phyloP scores from a whole-genome alignment of 2,113 vertebrate species.

The Balaenoptera acutorostrata region DNA sequence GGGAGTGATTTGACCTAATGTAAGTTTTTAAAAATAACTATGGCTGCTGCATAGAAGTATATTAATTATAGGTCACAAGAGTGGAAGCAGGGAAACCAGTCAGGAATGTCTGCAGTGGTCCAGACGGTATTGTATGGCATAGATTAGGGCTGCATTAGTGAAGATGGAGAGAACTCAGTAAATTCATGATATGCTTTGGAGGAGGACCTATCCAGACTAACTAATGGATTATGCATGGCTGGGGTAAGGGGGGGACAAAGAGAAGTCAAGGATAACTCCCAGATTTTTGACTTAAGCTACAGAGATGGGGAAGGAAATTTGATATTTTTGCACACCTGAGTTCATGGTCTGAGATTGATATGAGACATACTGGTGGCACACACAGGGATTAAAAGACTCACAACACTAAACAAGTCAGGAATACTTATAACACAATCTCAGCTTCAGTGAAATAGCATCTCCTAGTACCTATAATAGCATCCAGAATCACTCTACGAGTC shows the following conservation, averaged over 20 bases:
- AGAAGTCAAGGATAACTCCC: neutral
- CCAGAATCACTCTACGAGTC: neutral
- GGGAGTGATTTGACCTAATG: neutral
- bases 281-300: neutral
- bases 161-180: neutral
- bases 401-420: conserved; percentile 37
- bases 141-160: neutral
- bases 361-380: neutral
- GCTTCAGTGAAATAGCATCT: neutral
- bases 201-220: neutral
- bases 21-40: neutral
- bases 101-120: neutral
- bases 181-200: neutral
- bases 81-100: neutral
- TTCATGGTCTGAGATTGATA: neutral
- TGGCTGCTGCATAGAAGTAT: neutral
- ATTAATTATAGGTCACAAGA: neutral
- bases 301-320: neutral
- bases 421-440: conserved; percentile 33
- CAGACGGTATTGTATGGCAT: accelerated
- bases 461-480: neutral
- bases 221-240: accelerated
- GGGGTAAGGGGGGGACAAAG: neutral
- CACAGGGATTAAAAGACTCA: conserved; percentile 31
- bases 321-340: neutral